These are phyloP conservation scores for Silurus glanis DNA, from an alignment of 2,113 vertebrate genomes.

Conservation along the genomic window DNA sequence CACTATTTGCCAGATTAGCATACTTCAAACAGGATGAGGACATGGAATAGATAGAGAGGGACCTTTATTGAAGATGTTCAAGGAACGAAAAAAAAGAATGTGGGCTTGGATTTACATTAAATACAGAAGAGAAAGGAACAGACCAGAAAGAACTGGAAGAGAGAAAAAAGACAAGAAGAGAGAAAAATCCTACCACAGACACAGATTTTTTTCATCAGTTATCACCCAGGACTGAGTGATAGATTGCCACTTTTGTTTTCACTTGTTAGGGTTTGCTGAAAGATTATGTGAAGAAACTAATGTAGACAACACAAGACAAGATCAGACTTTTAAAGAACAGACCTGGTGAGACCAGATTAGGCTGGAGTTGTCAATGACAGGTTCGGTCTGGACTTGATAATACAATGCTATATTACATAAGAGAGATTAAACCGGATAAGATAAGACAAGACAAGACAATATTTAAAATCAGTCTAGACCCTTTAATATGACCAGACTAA, in stretches of 20 bases:
- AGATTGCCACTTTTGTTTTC: neutral
- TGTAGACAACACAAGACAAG: neutral
- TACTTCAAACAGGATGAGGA: conserved; percentile 34
- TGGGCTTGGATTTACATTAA: neutral
- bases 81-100: neutral
- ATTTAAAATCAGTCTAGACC: neutral
- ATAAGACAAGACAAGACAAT: neutral
- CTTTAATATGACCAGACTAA: neutral
- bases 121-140: neutral
- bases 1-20: conserved; percentile 60
- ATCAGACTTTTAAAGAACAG: neutral
- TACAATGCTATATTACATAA: neutral
- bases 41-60: neutral
- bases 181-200: neutral
- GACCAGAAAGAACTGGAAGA: neutral
- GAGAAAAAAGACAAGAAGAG: neutral
- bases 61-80: neutral
- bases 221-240: neutral
- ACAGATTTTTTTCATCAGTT: neutral
- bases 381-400: neutral
- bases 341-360: neutral
- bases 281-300: neutral
- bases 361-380: neutral
- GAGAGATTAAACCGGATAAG: neutral
- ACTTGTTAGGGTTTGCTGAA: neutral